phyloP scores from a whole-genome alignment of 2,888 invertebrate genomes.

The Ecdyonurus torrentis region DNA sequence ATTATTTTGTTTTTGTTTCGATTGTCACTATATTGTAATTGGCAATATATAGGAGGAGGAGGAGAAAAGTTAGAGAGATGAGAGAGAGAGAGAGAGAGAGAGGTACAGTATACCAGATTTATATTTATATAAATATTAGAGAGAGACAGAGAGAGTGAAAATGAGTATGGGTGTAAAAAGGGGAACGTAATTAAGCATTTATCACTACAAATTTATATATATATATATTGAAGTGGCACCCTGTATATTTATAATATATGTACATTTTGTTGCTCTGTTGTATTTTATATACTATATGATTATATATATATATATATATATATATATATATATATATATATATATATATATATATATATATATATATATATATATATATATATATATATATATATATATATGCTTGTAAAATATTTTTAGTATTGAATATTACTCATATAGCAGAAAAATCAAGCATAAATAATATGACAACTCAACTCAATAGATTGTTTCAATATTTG shows the following conservation, averaged over 20 bases:
- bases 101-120: too few species aligned
- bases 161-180: background rate
- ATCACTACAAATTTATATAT: background rate
- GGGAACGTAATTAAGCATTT: conserved; percentile 2
- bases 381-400: background rate
- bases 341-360: background rate
- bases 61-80: background rate
- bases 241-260: too few species aligned
- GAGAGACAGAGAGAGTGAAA: background rate
- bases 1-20: background rate
- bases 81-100: background rate
- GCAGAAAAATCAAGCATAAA: background rate
- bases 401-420: background rate
- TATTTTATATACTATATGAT: too few species aligned
- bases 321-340: background rate
- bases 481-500: background rate
- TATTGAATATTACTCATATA: background rate
- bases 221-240: background rate
- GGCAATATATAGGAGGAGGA: background rate
- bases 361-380: background rate
- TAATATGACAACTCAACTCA: background rate
- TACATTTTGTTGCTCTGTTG: too few species aligned
- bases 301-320: too few species aligned
- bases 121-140: background rate
- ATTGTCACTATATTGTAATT: background rate